phyloP scores from a whole-genome alignment of 53 echinoderm and acorn worm species.

The Echinarachnius parma region DNA sequence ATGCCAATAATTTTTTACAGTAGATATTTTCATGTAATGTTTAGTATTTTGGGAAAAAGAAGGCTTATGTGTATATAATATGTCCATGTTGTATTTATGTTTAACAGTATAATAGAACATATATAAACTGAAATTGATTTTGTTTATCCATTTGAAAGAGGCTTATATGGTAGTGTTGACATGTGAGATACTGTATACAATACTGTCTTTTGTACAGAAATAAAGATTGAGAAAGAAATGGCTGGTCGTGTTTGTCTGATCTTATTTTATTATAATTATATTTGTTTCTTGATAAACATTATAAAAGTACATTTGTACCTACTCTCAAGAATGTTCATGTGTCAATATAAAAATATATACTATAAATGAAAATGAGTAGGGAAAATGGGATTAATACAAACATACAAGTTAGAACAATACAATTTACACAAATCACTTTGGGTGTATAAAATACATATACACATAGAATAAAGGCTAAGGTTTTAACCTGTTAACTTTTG shows the following conservation, averaged over 20 bases:
- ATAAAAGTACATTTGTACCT: neutral
- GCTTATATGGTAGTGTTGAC: conserved; percentile 27
- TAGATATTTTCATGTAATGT: too few species aligned
- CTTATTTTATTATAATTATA: neutral
- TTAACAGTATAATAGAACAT: conserved; percentile 24
- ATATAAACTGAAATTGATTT: conserved; percentile 36
- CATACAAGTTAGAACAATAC: too few species aligned
- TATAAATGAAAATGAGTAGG: too few species aligned
- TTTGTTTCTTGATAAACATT: neutral
- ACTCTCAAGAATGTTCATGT: neutral
- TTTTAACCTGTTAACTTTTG: too few species aligned
- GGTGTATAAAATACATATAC: too few species aligned
- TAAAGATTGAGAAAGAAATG: conserved; percentile 9
- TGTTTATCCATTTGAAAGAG: conserved; percentile 23
- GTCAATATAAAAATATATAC: neutral
- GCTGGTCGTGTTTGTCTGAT: neutral
- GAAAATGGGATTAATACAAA: too few species aligned
- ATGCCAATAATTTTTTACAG: too few species aligned
- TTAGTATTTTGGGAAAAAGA: neutral
- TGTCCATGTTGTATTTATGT: conserved; percentile 33
- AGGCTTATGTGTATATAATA: neutral
- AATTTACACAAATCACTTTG: too few species aligned
- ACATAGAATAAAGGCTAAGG: too few species aligned
- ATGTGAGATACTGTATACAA: conserved; percentile 7
- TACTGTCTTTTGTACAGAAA: conserved; percentile 33